phyloP scores from a whole-genome alignment of 1,140 invertebrate genomes.

The Cryptotermes secundus region DNA sequence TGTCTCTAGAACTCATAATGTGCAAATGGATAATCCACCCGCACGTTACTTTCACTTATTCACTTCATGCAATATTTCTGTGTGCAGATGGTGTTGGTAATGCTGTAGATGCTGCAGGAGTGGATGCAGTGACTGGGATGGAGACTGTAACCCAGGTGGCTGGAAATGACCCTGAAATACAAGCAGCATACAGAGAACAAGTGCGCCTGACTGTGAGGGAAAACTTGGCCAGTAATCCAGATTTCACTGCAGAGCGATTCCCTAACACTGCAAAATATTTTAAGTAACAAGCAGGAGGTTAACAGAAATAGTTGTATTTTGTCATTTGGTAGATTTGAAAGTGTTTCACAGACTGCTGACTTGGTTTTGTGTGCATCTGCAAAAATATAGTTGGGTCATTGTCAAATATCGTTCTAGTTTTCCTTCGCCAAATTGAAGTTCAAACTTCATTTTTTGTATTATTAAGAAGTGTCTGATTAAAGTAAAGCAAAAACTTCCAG shows the following conservation, averaged over 20 bases:
- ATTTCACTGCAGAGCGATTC: slow-evolving; percentile 53
- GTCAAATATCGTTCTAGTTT: neutral
- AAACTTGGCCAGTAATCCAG: slow-evolving; percentile 49
- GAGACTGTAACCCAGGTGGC: slow-evolving; percentile 51
- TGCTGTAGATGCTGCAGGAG: slow-evolving; percentile 53
- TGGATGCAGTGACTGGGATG: slow-evolving; percentile 49
- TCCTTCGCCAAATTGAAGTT: neutral
- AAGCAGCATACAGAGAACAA: slow-evolving; percentile 50
- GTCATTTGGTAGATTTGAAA: neutral
- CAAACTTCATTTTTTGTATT: neutral
- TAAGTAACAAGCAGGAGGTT: slow-evolving; percentile 23
- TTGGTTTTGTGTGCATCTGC: too few species aligned
- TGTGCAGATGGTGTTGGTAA: slow-evolving; percentile 53
- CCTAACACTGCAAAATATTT: slow-evolving; percentile 54
- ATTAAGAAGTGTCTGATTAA: neutral
- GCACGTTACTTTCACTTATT: too few species aligned
- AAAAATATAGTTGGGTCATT: neutral
- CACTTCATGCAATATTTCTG: slow-evolving; percentile 30
- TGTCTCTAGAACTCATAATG: too few species aligned
- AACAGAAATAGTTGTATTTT: neutral
- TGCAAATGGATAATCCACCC: too few species aligned
- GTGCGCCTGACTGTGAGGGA: slow-evolving; percentile 47
- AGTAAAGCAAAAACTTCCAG: neutral
- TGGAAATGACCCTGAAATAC: slow-evolving; percentile 47
- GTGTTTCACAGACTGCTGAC: neutral